These are phyloP conservation scores for Pedetes capensis DNA, from an alignment of 2,113 vertebrate species.

Conservation along the genomic window DNA sequence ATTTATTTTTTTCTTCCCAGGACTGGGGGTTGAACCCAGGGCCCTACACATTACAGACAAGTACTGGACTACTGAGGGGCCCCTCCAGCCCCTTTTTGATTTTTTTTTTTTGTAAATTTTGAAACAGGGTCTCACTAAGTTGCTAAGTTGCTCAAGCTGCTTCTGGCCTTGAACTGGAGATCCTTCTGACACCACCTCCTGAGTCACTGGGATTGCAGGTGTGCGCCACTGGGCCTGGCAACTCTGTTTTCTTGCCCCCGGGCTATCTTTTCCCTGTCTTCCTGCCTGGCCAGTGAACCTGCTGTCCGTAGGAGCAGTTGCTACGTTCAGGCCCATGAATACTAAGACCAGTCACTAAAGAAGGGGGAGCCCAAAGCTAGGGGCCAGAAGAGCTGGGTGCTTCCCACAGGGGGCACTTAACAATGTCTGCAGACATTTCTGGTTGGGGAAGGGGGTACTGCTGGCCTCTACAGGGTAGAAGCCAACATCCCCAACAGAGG, in stretches of 20 bases:
- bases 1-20: neutral
- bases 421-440: neutral
- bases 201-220: too few relatives aligned
- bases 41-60: too few relatives aligned
- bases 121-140: too few relatives aligned
- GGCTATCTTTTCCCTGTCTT: neutral
- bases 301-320: neutral
- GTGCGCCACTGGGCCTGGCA: too few relatives aligned
- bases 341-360: neutral
- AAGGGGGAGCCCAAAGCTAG: neutral
- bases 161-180: too few relatives aligned
- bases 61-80: too few relatives aligned
- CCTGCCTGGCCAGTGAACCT: neutral
- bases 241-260: too few relatives aligned
- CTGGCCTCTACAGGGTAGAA: neutral
- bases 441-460: rapidly evolving
- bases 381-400: neutral
- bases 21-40: too few relatives aligned
- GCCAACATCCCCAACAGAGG: neutral
- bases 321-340: too few relatives aligned
- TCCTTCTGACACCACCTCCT: too few relatives aligned
- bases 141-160: too few relatives aligned
- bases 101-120: neutral
- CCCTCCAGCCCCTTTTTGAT: too few relatives aligned
- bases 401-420: neutral